These are phyloP conservation scores for Crypturellus undulatus DNA, from an alignment of 2,113 vertebrate genomes.

Conservation along the genomic window DNA sequence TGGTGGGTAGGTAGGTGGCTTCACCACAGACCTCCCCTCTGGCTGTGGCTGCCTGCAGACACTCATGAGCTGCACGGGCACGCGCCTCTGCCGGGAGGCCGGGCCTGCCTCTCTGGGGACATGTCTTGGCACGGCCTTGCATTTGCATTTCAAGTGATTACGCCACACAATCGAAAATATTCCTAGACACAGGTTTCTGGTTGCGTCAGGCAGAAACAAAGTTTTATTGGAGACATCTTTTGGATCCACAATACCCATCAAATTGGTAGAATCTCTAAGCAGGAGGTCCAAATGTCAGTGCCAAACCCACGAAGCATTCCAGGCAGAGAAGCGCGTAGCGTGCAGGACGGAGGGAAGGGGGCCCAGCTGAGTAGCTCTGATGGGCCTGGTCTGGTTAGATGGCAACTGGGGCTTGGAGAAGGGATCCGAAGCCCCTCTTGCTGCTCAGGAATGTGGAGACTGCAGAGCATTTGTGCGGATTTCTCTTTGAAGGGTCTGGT, in stretches of 20 bases:
- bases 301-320: neutral
- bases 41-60: accelerated
- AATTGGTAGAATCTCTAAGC: neutral
- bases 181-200: neutral
- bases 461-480: neutral
- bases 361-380: neutral
- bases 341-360: neutral
- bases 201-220: conserved; percentile 60
- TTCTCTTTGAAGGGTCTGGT: neutral
- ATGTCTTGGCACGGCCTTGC: neutral
- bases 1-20: neutral
- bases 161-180: neutral
- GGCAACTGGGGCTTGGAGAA: neutral
- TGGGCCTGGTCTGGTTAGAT: neutral
- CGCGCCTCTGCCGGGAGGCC: no score
- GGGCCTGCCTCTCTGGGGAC: neutral
- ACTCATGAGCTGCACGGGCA: neutral
- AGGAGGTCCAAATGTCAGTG: neutral
- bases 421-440: neutral
- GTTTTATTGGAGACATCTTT: conserved; percentile 56
- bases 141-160: neutral
- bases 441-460: neutral
- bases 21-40: accelerated
- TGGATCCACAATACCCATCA: neutral
- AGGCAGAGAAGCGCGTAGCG: neutral